phyloP scores from a whole-genome alignment of 2,888 invertebrate species.

The Barypeithes pellucidus region DNA sequence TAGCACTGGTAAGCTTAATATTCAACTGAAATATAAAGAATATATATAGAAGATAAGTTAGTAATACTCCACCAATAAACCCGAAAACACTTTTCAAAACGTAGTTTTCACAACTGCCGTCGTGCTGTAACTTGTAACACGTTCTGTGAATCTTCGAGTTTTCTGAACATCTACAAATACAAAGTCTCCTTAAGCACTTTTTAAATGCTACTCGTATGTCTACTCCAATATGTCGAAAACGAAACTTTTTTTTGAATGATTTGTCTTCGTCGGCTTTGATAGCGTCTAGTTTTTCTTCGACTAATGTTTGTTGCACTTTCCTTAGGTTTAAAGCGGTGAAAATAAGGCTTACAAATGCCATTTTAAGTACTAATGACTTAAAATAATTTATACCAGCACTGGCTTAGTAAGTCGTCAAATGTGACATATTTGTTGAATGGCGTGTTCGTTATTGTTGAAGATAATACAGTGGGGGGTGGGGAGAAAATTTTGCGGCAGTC shows the following conservation, averaged over 20 bases:
- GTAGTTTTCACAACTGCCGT: conserved; percentile 76
- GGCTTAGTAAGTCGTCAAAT: neutral
- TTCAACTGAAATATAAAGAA: conserved; percentile 80
- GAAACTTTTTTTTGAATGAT: conserved; percentile 67
- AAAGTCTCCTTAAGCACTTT: conserved; percentile 65
- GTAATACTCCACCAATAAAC: conserved; percentile 77
- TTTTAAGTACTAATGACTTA: conserved; percentile 59
- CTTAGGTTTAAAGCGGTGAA: conserved; percentile 74
- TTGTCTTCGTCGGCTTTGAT: conserved; percentile 70
- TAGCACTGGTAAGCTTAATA: conserved; percentile 75
- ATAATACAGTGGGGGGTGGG: no score
- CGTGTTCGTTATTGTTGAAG: neutral
- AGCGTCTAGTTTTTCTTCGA: conserved; percentile 75
- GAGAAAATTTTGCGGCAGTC: no score
- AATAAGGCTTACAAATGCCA: conserved; percentile 75
- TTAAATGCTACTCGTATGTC: conserved; percentile 69
- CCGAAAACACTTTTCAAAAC: conserved; percentile 78
- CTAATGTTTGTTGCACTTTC: conserved; percentile 71
- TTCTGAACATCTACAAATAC: conserved; percentile 61
- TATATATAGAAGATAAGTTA: conserved; percentile 79
- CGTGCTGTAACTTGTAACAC: conserved; percentile 69
- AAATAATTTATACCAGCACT: conserved; percentile 53
- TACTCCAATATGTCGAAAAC: conserved; percentile 71
- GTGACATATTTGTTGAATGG: neutral
- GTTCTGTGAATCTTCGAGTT: conserved; percentile 66